These are phyloP conservation scores for Ericerus pela DNA, from an alignment of 1,140 invertebrate species.

Conservation along the genomic window DNA sequence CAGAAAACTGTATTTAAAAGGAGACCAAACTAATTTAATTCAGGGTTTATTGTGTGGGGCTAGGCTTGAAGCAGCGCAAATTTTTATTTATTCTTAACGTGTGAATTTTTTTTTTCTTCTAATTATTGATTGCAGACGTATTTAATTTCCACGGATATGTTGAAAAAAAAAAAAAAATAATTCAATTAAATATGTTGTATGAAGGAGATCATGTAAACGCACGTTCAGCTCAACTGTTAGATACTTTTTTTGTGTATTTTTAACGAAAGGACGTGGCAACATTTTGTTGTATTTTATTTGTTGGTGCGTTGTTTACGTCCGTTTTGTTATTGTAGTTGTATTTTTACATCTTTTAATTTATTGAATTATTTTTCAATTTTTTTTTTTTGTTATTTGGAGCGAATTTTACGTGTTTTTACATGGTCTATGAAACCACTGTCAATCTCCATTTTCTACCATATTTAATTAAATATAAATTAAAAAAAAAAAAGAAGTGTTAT, in stretches of 20 bases:
- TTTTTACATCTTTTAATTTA: slow-evolving; percentile 1
- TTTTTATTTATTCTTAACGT: too few species aligned
- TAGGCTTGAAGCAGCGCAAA: slow-evolving; percentile 8
- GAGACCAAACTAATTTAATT: too few species aligned
- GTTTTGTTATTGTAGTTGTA: slow-evolving; percentile 1
- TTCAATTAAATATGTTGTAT: background rate
- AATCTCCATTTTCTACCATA: slow-evolving; percentile 11
- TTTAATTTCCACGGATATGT: slow-evolving; percentile 2
- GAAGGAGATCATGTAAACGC: slow-evolving; percentile 8
- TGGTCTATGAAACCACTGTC: slow-evolving; percentile 8
- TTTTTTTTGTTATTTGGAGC: slow-evolving; percentile 2
- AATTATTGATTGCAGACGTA: background rate
- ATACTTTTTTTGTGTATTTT: background rate
- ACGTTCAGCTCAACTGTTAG: background rate
- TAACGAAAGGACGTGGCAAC: slow-evolving; percentile 8
- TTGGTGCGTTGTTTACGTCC: slow-evolving; percentile 8
- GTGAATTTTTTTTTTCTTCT: too few species aligned
- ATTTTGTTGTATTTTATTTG: slow-evolving; percentile 7
- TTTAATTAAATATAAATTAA: slow-evolving; percentile 6
- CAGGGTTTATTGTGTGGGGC: slow-evolving; percentile 5
- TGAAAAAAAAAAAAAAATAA: too few species aligned
- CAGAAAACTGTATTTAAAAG: too few species aligned
- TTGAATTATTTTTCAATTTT: background rate
- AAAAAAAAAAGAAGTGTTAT: too few species aligned
- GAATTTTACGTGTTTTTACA: slow-evolving; percentile 9